Conservation (phyloP, 2,888 invertebrate species). For the Cistogaster globosa region DNA sequence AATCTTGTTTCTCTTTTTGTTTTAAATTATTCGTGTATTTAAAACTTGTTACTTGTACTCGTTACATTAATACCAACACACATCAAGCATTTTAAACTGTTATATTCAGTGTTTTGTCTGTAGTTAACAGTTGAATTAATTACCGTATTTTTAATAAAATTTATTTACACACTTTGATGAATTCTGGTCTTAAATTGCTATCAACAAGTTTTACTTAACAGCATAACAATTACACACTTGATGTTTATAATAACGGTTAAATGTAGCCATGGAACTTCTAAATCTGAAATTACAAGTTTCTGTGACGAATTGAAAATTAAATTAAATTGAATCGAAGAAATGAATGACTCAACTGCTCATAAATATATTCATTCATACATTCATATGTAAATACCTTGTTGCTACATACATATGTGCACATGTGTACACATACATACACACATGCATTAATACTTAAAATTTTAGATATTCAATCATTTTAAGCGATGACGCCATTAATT, state of each 20-base stretch:
- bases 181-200: not conserved
- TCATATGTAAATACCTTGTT: not conserved
- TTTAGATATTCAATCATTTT: constrained; percentile 17
- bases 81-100: too few relatives aligned
- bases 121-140: too few relatives aligned
- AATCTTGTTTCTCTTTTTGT: too few relatives aligned
- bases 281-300: constrained; percentile 1
- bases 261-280: not conserved
- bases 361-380: not conserved
- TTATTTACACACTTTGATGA: not conserved
- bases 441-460: not conserved
- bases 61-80: too few relatives aligned
- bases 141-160: not conserved
- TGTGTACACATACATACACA: not conserved
- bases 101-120: too few relatives aligned
- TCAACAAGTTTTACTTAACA: not conserved
- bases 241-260: too few relatives aligned
- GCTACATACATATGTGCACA: not conserved
- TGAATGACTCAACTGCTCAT: not conserved
- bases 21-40: too few relatives aligned
- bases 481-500: constrained; percentile 41
- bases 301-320: constrained; percentile 31
- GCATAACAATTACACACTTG: too few relatives aligned
- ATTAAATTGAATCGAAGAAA: constrained; percentile 19
- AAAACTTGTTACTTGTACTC: too few relatives aligned